Evolutionary conservation across 2,797 vertebrate genomes (phyloP).

Genomic region (Tragelaphus oryx): DNA sequence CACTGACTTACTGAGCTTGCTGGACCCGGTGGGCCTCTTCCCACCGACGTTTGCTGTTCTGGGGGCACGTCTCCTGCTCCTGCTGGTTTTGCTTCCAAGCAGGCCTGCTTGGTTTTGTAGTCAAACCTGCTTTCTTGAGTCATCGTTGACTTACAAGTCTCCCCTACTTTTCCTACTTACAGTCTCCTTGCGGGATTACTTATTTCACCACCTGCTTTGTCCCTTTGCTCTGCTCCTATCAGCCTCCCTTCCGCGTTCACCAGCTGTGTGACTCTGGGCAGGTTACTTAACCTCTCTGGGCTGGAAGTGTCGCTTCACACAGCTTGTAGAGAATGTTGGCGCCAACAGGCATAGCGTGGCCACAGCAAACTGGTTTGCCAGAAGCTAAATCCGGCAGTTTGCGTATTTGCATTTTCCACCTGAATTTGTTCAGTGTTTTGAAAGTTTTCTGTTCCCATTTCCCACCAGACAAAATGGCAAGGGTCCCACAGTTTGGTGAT

Average conservation of each 20-base stretch:
- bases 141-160: neutral
- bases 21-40: neutral
- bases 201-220: neutral
- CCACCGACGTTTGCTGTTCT: accelerated
- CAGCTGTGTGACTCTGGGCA: neutral
- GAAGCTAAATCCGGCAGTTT: neutral
- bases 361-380: neutral
- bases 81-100: neutral
- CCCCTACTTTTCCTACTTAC: neutral
- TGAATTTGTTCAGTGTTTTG: neutral
- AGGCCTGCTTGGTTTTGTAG: neutral
- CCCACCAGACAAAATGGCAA: neutral
- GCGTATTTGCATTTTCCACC: neutral
- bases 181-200: neutral
- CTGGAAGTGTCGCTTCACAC: neutral
- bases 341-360: neutral
- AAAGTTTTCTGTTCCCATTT: neutral
- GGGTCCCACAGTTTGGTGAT: neutral
- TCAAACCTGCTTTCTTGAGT: neutral
- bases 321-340: too few species aligned
- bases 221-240: neutral
- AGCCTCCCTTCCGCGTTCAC: too few species aligned
- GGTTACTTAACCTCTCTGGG: neutral
- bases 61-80: neutral
- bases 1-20: neutral